Base-by-base conservation (phyloP, 2,888 invertebrate species). In the Peribatodes rhomboidaria region DNA sequence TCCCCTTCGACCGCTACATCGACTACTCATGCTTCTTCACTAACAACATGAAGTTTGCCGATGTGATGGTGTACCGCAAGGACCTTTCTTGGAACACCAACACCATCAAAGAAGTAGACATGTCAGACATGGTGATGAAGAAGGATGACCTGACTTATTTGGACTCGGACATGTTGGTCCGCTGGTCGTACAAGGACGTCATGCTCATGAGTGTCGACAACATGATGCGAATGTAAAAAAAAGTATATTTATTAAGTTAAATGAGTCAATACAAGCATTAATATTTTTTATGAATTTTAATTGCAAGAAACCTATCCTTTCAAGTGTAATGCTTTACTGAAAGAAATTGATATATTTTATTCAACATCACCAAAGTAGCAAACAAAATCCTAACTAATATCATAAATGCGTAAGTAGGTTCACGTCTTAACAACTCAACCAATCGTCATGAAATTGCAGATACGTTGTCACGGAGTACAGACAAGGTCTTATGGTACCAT, bases 1-100 rank as follows among this genome's bases (percentile, higher is more conserved):
- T 95, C 94, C 97, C 97, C 72, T 95, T 97, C 91, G 96, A 97
- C 86, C 95, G 96, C 70, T 89, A 89, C 37, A 94, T 96, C 78
- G 91, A 94, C 63, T 89, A 94, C 71, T 88, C 90, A 52, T 78
- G 84, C 69, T 96, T 95, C 94, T 93, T 91, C 78, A 94, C 95
- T 18, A 94, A 93, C 72, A 97, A 97, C 90, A 95, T 95, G 89
- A 94, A 93, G 86, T 94, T 95, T 89, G 85, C 94, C 70, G 95
- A 96, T 80, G 93, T 95, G 55, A 79, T 90, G 74, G 94, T 96
- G 75, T 96, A 93, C 90, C 94, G 96, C 82, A 94, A 94, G 76
- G 94, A 95, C 72, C 81, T 91, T 73, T 79, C 76, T 31, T 76
- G 75, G 7, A 60, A 78, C 61, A 74, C 84, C 69, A 91, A 91